These are phyloP conservation scores for Antennarius striatus DNA, from an alignment of 2,113 vertebrate genomes.

Conservation along the genomic window DNA sequence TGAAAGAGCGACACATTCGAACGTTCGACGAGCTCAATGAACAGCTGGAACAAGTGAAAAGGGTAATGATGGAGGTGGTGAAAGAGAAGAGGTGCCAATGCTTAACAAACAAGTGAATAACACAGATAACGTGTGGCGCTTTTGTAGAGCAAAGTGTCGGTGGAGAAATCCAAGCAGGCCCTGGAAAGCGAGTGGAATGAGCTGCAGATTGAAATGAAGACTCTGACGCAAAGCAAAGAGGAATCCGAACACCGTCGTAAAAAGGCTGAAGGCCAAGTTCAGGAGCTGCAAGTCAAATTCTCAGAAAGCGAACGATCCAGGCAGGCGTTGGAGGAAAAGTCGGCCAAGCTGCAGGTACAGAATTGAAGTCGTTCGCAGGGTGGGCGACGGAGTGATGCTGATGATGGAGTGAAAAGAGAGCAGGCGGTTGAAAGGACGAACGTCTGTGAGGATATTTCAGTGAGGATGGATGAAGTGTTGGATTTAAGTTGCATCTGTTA, in stretches of 20 bases:
- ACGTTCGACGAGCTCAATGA: constrained; percentile 93
- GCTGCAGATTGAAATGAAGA: constrained; percentile 89
- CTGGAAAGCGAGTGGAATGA: constrained; percentile 92
- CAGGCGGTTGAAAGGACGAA: no score
- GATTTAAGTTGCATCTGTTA: neutral
- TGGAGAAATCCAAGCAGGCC: constrained; percentile 93
- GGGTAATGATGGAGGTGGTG: constrained; percentile 73
- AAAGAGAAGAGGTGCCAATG: neutral
- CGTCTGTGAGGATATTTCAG: neutral
- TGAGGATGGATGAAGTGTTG: neutral
- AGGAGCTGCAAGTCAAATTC: constrained; percentile 91
- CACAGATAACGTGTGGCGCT: neutral
- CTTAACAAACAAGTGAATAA: neutral
- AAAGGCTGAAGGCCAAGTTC: constrained; percentile 89
- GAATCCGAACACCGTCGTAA: constrained; percentile 95
- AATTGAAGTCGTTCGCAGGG: neutral
- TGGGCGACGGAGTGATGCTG: no score
- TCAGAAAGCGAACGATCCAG: constrained; percentile 84
- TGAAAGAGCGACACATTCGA: constrained; percentile 94
- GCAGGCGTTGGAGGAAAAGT: constrained; percentile 83
- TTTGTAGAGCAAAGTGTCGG: constrained; percentile 88
- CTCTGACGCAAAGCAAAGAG: constrained; percentile 84
- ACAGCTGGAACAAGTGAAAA: constrained; percentile 93
- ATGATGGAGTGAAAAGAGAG: no score
- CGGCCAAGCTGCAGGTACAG: constrained; percentile 90